These are phyloP conservation scores for Molossus molossus DNA, from an alignment of 2,797 vertebrate species.

Conservation along the genomic window DNA sequence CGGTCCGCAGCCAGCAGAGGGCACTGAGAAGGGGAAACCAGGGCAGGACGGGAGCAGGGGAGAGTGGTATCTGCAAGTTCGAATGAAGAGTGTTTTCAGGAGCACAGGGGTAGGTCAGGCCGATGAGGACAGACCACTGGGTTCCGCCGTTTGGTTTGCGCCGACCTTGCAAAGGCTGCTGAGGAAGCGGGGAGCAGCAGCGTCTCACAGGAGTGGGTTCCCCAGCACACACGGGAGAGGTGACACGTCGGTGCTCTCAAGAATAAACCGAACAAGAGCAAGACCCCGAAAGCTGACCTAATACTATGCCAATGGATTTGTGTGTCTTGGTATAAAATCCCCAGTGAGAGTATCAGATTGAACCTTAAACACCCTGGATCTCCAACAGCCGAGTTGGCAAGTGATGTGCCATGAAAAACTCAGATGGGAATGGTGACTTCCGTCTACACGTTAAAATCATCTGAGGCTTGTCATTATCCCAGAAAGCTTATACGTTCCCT, in stretches of 20 bases:
- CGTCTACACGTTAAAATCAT: neutral
- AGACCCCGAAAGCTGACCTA: neutral
- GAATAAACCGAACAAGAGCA: neutral
- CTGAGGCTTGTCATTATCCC: neutral
- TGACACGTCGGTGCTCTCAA: neutral
- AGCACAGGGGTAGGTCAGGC: neutral
- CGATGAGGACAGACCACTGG: neutral
- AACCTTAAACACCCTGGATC: neutral
- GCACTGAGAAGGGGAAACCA: neutral
- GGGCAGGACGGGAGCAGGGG: fast-evolving
- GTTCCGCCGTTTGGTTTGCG: neutral
- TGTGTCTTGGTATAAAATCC: neutral
- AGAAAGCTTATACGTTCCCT: neutral
- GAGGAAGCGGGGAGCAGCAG: neutral
- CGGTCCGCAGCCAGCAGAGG: neutral
- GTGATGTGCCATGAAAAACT: neutral
- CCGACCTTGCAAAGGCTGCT: neutral
- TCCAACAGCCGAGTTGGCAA: neutral
- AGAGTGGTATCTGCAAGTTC: neutral
- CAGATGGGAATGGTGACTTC: neutral
- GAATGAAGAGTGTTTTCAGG: neutral
- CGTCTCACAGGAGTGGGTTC: neutral
- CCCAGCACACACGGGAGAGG: neutral
- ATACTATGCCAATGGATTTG: neutral
- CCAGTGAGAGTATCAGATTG: neutral